Conservation (phyloP, 1,140 invertebrate species). For the Cataglyphis hispanica region DNA sequence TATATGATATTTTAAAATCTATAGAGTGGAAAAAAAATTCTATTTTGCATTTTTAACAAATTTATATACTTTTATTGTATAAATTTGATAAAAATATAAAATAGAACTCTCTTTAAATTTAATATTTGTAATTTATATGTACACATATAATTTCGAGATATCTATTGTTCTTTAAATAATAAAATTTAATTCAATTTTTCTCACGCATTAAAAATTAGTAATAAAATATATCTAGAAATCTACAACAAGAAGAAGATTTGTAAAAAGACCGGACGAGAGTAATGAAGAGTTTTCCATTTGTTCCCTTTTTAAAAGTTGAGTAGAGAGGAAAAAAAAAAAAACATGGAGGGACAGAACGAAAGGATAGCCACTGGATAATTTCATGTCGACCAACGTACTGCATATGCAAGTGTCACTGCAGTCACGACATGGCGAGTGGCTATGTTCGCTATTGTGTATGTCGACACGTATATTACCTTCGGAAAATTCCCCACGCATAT, state of each 20-base stretch:
- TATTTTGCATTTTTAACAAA: too few relatives aligned
- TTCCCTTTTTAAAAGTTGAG: conserved; percentile 13
- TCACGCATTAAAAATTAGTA: not conserved
- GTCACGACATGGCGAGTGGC: conserved; percentile 43
- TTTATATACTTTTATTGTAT: too few relatives aligned
- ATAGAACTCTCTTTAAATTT: too few relatives aligned
- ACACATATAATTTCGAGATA: not conserved
- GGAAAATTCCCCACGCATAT: not conserved
- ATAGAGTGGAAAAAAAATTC: too few relatives aligned
- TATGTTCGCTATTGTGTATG: conserved; percentile 24
- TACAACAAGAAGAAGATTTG: not conserved
- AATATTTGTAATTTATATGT: not conserved
- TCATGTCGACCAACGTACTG: conserved; percentile 56
- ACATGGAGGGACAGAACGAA: conserved; percentile 4
- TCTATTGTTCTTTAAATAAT: not conserved
- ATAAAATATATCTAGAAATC: not conserved
- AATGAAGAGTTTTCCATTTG: conserved; percentile 53
- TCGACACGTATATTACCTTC: conserved; percentile 20
- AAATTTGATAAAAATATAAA: too few relatives aligned
- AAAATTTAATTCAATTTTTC: not conserved
- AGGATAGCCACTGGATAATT: conserved; percentile 66
- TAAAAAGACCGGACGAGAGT: conserved; percentile 39
- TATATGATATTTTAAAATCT: too few relatives aligned
- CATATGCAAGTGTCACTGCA: conserved; percentile 66
- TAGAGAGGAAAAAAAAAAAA: conserved; percentile 18